Evolutionary conservation across 2,888 invertebrate species (phyloP).

Genomic region (Eulithis testata): DNA sequence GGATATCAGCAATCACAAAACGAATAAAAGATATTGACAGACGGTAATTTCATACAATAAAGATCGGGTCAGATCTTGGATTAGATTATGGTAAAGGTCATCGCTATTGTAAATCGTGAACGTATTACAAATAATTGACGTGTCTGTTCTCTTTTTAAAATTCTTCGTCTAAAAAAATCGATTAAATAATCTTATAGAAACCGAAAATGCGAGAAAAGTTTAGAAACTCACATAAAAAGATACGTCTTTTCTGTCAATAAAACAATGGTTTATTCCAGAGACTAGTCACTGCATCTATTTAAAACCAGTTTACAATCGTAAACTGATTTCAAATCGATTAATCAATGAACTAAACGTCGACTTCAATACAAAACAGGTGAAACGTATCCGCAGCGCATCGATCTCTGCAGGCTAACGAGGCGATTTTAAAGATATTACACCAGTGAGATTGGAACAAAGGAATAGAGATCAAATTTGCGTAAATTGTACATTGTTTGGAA

Average conservation of each 20-base stretch:
- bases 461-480: conserved; percentile 15
- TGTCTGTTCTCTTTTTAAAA: neutral
- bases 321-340: conserved; percentile 32
- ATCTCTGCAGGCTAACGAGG: conserved; percentile 38
- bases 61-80: conserved; percentile 38
- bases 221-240: conserved; percentile 13
- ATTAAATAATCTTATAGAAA: no score
- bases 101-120: conserved; percentile 43
- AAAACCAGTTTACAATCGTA: conserved; percentile 16
- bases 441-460: conserved; percentile 16
- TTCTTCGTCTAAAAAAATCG: no score
- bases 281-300: conserved; percentile 24
- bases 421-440: conserved; percentile 18
- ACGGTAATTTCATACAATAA: conserved; percentile 39
- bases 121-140: conserved; percentile 19
- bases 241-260: conserved; percentile 20
- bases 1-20: conserved; percentile 33
- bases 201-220: neutral
- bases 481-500: neutral
- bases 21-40: conserved; percentile 36
- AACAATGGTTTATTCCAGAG: conserved; percentile 20
- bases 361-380: conserved; percentile 57
- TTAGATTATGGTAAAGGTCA: conserved; percentile 53
- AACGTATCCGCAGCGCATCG: conserved; percentile 51
- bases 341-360: conserved; percentile 46